These are phyloP conservation scores for Dermochelys coriacea DNA, from an alignment of 2,797 vertebrate genomes.

Conservation along the genomic window DNA sequence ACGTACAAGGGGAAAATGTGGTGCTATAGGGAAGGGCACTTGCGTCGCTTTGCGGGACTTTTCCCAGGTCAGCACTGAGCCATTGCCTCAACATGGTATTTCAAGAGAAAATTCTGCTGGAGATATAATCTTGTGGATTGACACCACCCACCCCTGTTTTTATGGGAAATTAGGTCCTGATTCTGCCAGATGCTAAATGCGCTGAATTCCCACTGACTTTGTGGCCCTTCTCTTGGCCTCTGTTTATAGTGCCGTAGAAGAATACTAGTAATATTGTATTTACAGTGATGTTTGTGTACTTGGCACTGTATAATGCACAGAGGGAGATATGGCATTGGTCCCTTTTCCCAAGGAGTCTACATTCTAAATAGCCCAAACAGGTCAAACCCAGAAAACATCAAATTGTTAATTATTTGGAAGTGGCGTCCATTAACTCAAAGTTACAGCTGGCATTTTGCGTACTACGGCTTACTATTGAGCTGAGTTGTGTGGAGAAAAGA, in stretches of 20 bases:
- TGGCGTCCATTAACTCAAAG: not conserved
- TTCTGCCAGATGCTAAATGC: not conserved
- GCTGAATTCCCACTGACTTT: not conserved
- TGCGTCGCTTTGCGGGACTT: fast-evolving
- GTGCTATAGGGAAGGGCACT: not conserved
- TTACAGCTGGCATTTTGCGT: slow-evolving; percentile 16
- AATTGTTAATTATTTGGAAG: not conserved
- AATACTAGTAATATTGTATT: fast-evolving
- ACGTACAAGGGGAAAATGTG: not conserved
- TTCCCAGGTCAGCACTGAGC: not conserved
- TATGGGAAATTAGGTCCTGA: not conserved
- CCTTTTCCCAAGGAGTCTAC: not conserved
- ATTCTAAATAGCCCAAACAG: not conserved
- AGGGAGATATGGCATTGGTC: fast-evolving
- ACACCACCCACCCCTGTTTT: not conserved
- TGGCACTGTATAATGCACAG: not conserved
- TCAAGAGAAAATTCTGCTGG: not conserved
- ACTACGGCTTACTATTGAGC: not conserved
- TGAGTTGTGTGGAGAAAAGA: not conserved
- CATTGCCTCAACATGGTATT: fast-evolving
- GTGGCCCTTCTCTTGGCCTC: not conserved
- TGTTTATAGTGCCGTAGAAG: not conserved
- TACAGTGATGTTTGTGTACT: not conserved
- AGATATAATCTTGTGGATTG: not conserved
- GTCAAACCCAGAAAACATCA: not conserved